phyloP scores from a whole-genome alignment of 2,888 invertebrate genomes.

The Resseliella maxima region DNA sequence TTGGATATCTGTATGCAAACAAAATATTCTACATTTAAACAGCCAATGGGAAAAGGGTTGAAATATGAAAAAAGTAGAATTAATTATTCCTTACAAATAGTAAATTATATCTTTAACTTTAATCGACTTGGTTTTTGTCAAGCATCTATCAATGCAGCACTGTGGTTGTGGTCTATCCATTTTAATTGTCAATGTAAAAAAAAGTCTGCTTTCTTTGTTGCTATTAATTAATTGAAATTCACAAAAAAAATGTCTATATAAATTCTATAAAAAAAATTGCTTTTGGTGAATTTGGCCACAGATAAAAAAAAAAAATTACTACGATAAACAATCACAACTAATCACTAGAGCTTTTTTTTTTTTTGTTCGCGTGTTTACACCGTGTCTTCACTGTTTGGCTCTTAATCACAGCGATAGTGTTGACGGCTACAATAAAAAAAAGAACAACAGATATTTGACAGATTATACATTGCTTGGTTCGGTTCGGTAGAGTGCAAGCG shows the following conservation, averaged over 20 bases:
- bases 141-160: constrained; percentile 26
- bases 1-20: neutral
- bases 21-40: neutral
- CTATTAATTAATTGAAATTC: too few relatives aligned
- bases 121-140: constrained; percentile 5
- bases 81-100: constrained; percentile 6
- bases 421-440: neutral
- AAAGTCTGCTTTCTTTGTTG: too few relatives aligned
- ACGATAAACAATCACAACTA: neutral
- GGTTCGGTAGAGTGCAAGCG: constrained; percentile 24
- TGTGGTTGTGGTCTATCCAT: neutral
- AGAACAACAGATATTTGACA: constrained; percentile 21
- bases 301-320: neutral
- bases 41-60: neutral
- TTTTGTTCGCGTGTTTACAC: constrained; percentile 29
- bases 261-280: neutral
- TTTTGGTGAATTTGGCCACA: neutral
- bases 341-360: neutral
- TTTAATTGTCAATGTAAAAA: too few relatives aligned
- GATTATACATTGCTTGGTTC: neutral
- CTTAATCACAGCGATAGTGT: constrained; percentile 24
- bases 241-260: too few relatives aligned
- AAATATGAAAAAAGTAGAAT: neutral
- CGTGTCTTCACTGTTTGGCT: neutral
- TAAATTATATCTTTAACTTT: constrained; percentile 47